Percentiles rank a stretch among this genome's conserved stretches.
phyloP scores from a whole-genome alignment of 2,113 vertebrate species.

The Percina caprodes region DNA sequence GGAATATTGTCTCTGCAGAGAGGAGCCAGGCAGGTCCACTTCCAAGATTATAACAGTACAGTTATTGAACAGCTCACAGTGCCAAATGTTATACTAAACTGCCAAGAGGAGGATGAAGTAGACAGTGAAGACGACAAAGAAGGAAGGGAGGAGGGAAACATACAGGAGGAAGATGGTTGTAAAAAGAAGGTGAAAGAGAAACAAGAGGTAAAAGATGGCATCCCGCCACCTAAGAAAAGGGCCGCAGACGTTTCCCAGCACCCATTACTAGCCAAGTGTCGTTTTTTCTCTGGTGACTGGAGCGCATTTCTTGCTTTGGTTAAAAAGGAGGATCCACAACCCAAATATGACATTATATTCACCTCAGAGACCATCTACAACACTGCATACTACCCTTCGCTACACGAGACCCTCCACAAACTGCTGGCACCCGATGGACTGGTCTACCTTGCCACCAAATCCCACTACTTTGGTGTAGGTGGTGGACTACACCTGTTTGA shows the following conservation, averaged over 20 bases:
- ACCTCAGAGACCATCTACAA: conserved; percentile 98
- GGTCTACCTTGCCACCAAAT: conserved; percentile 93
- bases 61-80: conserved; percentile 93
- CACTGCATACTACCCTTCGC: conserved; percentile 85
- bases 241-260: conserved; percentile 57
- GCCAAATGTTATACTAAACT: conserved; percentile 89
- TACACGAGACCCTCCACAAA: conserved; percentile 87
- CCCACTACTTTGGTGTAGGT: conserved; percentile 96
- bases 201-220: conserved; percentile 8
- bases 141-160: conserved; percentile 35
- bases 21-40: conserved; percentile 88
- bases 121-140: conserved; percentile 48
- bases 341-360: conserved; percentile 91
- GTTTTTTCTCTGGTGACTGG: conserved; percentile 96
- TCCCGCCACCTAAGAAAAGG: conserved; percentile 70
- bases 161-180: conserved; percentile 8
- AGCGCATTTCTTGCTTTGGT: conserved; percentile 86
- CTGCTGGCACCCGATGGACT: conserved; percentile 84
- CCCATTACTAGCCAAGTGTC: conserved; percentile 74
- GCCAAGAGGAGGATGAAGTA: conserved; percentile 72
- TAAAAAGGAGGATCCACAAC: conserved; percentile 65
- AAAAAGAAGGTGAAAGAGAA: conserved; percentile 28
- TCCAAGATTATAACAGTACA: conserved; percentile 96
- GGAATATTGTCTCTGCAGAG: conserved; percentile 89
- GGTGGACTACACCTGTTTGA: conserved; percentile 92